Percentiles rank a stretch among this genome's conserved stretches.
These are phyloP conservation scores for Bradypodion pumilum DNA, from an alignment of 2,797 vertebrate genomes.

Conservation along the genomic window DNA sequence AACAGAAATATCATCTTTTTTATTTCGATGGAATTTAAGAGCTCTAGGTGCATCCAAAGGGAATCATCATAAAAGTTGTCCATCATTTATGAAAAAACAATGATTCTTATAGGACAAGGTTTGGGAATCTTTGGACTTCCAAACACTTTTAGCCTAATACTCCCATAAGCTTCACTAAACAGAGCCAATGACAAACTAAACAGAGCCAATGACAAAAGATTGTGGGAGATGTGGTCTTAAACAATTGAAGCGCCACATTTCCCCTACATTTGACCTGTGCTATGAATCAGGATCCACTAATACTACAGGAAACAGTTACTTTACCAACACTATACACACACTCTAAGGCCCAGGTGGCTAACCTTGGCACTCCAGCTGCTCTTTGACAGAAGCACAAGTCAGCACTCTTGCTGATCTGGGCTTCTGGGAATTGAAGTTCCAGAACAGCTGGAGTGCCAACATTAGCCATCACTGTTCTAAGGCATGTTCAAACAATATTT, in stretches of 20 bases:
- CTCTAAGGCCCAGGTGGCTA: no score
- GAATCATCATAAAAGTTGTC: not conserved
- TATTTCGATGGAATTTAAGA: not conserved
- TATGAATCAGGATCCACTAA: not conserved
- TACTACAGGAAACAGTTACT: no score
- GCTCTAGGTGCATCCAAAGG: not conserved
- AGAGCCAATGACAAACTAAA: not conserved
- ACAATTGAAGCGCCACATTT: not conserved
- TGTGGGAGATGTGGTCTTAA: not conserved
- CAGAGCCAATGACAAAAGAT: not conserved
- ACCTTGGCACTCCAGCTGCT: no score
- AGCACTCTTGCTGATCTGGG: no score
- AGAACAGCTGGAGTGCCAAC: no score
- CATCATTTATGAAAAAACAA: not conserved
- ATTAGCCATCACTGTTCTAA: no score
- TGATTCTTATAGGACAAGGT: not conserved
- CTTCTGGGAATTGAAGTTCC: no score
- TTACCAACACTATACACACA: no score
- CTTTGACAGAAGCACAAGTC: no score
- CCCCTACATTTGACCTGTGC: not conserved
- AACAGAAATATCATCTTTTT: not conserved
- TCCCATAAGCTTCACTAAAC: not conserved
- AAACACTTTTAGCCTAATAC: not conserved
- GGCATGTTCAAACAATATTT: no score
- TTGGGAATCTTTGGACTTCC: not conserved